phyloP scores from a whole-genome alignment of 2,113 vertebrate genomes.

The Tetrao urogallus region DNA sequence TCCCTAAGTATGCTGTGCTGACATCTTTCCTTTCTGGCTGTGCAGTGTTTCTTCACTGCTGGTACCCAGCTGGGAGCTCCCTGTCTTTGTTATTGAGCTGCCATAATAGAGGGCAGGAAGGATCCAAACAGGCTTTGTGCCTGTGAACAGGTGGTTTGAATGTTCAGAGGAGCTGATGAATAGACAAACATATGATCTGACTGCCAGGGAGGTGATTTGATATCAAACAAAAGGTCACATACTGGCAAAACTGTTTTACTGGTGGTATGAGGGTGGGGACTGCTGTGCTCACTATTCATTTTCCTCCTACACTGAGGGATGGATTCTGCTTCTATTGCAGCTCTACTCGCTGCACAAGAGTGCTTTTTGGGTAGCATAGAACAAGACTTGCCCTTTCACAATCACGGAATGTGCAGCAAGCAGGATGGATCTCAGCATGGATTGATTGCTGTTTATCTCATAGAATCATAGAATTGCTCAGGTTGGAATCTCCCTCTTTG shows the following conservation, averaged over 20 bases:
- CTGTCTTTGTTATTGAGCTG: slow-evolving; percentile 12
- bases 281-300: background rate
- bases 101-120: slow-evolving; percentile 31
- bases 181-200: slow-evolving; percentile 47
- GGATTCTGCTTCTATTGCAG: background rate
- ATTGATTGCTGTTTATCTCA: background rate
- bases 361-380: background rate
- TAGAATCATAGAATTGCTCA: no score
- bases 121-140: slow-evolving; percentile 38
- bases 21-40: slow-evolving; percentile 6
- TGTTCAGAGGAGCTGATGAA: slow-evolving; percentile 22
- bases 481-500: background rate
- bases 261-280: background rate
- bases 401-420: background rate
- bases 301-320: slow-evolving; percentile 10
- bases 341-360: background rate
- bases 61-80: slow-evolving; percentile 25
- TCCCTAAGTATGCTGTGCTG: background rate
- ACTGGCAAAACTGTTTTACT: slow-evolving; percentile 19
- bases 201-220: slow-evolving; percentile 35
- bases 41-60: background rate
- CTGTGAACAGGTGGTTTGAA: slow-evolving; percentile 22
- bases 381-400: background rate
- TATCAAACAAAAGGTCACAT: slow-evolving; percentile 56
- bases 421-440: background rate